Evolutionary conservation across 1,140 invertebrate genomes (phyloP).

Genomic region (Heliconius eleuchia): DNA sequence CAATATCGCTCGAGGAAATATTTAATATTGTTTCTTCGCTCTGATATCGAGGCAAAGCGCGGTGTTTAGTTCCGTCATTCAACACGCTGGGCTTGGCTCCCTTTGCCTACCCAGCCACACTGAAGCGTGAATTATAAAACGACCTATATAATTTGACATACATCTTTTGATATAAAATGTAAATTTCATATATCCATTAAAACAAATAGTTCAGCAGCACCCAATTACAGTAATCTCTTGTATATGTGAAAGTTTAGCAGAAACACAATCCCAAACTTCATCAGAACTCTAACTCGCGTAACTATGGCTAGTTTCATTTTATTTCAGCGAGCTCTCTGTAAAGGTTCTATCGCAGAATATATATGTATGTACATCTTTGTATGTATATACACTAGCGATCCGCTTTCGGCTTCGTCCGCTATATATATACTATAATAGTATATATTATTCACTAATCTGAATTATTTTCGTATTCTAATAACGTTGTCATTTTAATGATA

Average conservation of each 20-base stretch:
- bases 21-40: too few relatives aligned
- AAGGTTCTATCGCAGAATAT: background rate
- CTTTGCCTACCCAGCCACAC: too few relatives aligned
- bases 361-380: background rate
- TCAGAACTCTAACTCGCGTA: conserved; percentile 13
- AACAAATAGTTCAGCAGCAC: background rate
- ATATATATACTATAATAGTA: too few relatives aligned
- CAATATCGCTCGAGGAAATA: too few relatives aligned
- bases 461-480: too few relatives aligned
- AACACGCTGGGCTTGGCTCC: background rate
- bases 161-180: background rate
- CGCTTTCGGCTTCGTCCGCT: too few relatives aligned
- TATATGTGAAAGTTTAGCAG: conserved; percentile 5
- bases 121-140: too few relatives aligned
- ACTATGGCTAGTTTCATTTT: conserved; percentile 12
- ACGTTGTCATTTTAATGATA: too few relatives aligned
- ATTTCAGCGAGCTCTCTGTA: conserved; percentile 5
- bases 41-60: background rate
- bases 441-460: too few relatives aligned
- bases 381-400: background rate
- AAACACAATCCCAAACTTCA: conserved; percentile 8
- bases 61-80: background rate
- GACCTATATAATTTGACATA: background rate
- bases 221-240: conserved; percentile 10
- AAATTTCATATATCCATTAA: background rate